phyloP scores from a whole-genome alignment of 2,113 vertebrate species.

The Ia io region DNA sequence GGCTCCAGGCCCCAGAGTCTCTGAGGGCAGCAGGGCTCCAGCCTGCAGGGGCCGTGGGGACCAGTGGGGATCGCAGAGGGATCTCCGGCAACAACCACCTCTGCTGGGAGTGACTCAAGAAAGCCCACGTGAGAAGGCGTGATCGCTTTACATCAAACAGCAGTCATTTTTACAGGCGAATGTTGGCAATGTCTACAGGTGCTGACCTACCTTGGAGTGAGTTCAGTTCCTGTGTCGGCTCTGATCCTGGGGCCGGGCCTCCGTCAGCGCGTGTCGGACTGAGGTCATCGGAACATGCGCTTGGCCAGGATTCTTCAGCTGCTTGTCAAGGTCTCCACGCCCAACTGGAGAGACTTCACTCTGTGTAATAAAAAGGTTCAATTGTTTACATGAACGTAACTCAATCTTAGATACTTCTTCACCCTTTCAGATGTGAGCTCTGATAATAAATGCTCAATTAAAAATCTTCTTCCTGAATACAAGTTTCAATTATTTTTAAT shows the following conservation, averaged over 20 bases:
- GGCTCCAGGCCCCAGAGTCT: accelerated
- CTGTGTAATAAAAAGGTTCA: background rate
- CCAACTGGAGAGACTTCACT: background rate
- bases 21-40: background rate
- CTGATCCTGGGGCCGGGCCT: background rate
- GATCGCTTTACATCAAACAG: background rate
- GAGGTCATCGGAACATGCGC: accelerated
- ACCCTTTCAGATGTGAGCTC: background rate
- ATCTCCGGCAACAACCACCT: accelerated
- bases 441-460: background rate
- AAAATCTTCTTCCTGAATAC: background rate
- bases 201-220: background rate
- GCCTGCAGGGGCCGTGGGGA: accelerated
- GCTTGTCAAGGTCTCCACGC: background rate
- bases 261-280: accelerated
- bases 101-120: background rate
- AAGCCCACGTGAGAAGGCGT: background rate
- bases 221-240: background rate
- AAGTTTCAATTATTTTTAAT: background rate
- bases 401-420: background rate
- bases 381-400: background rate
- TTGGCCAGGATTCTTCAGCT: background rate
- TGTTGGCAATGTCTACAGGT: background rate
- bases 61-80: background rate
- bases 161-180: background rate